These are phyloP conservation scores for Metopolophium dirhodum DNA, from an alignment of 1,140 invertebrate species.

Conservation along the genomic window DNA sequence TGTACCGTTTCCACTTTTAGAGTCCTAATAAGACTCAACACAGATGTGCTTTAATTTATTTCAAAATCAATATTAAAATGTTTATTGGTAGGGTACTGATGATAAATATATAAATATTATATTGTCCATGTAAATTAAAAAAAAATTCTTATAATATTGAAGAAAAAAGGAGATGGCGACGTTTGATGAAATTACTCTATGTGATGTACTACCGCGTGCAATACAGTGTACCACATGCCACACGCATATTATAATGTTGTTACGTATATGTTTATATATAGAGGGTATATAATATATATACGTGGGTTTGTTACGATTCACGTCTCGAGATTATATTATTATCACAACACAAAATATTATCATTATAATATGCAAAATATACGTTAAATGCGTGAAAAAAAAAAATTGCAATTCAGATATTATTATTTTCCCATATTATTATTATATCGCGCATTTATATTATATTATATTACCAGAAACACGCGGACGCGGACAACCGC, in stretches of 20 bases:
- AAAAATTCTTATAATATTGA: no score
- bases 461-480: no score
- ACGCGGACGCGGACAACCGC: neutral
- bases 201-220: neutral
- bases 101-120: no score
- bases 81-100: no score
- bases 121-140: no score
- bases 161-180: neutral
- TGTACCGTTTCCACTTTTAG: no score
- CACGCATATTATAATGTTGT: neutral
- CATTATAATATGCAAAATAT: neutral
- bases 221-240: neutral
- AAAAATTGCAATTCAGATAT: neutral
- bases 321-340: neutral
- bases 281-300: neutral
- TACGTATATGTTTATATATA: no score
- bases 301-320: neutral
- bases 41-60: no score
- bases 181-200: neutral
- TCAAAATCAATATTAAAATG: no score
- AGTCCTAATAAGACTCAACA: no score
- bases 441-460: neutral
- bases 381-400: neutral
- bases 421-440: neutral
- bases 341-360: neutral